Percentiles rank a stretch among this genome's conserved stretches.
These are phyloP conservation scores for Drosophila mojavensis DNA, from an alignment of 1,140 invertebrate genomes.

Conservation along the genomic window DNA sequence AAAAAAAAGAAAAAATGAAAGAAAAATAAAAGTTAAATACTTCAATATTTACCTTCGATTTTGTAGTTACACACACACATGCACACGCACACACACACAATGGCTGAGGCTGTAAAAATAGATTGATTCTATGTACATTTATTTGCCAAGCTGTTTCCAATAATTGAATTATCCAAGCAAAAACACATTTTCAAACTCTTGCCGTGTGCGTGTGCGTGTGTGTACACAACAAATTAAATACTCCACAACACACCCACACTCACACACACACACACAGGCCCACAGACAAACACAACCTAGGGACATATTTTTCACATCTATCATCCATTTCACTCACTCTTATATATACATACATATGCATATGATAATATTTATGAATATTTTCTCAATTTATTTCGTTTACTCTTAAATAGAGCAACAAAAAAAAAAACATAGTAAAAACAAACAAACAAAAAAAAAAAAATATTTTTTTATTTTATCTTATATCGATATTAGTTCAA, in stretches of 20 bases:
- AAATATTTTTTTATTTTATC: constrained; percentile 12
- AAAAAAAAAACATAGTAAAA: constrained; percentile 31
- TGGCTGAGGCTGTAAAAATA: constrained; percentile 28
- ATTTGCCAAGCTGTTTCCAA: constrained; percentile 48
- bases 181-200: constrained; percentile 22
- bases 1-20: background rate
- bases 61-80: constrained; percentile 43
- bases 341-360: constrained; percentile 39
- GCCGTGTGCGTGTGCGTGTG: background rate
- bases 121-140: constrained; percentile 33
- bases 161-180: constrained; percentile 52
- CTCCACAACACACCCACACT: constrained; percentile 19
- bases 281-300: constrained; percentile 15
- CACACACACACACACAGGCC: constrained; percentile 15
- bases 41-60: constrained; percentile 33
- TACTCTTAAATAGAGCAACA: constrained; percentile 49
- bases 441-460: background rate
- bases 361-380: constrained; percentile 56
- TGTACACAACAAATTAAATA: constrained; percentile 27
- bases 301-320: constrained; percentile 21
- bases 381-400: constrained; percentile 64
- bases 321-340: constrained; percentile 38
- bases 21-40: constrained; percentile 26
- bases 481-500: constrained; percentile 39
- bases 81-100: constrained; percentile 15